These are phyloP conservation scores for Corvus moneduloides DNA, from an alignment of 2,113 vertebrate species.

Conservation along the genomic window DNA sequence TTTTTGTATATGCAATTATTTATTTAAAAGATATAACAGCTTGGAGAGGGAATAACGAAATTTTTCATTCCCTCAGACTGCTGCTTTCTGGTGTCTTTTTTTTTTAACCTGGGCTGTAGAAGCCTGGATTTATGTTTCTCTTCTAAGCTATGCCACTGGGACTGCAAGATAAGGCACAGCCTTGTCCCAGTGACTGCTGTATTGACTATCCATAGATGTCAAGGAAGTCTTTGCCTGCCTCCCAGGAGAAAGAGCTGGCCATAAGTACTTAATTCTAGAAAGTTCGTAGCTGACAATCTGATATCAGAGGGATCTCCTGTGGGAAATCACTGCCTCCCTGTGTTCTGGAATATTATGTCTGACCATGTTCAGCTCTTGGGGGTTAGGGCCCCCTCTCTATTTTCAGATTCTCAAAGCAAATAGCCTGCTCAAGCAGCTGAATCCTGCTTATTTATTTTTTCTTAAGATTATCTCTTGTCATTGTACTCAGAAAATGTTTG, in stretches of 20 bases:
- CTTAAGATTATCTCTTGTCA: background rate
- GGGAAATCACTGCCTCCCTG: slow-evolving; percentile 21
- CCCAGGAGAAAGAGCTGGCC: background rate
- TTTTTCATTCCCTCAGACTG: background rate
- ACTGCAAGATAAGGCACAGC: background rate
- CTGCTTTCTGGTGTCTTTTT: background rate
- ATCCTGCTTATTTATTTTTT: background rate
- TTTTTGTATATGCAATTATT: background rate
- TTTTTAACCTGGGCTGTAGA: background rate
- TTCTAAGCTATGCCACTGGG: background rate
- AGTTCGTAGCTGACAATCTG: slow-evolving; percentile 16
- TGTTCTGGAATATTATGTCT: slow-evolving; percentile 6
- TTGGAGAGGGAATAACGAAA: background rate
- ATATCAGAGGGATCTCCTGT: background rate
- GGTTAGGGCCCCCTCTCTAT: background rate
- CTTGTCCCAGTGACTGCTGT: background rate
- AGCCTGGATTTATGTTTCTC: background rate
- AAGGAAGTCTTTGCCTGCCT: background rate
- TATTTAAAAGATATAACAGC: background rate
- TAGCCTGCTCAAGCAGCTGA: background rate
- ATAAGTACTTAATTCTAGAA: slow-evolving; percentile 28
- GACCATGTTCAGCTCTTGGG: background rate
- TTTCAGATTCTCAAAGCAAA: background rate
- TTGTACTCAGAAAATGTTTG: background rate
- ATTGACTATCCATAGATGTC: background rate